These are phyloP conservation scores for Drosophila busckii DNA, from an alignment of 1,140 invertebrate species.

Conservation along the genomic window DNA sequence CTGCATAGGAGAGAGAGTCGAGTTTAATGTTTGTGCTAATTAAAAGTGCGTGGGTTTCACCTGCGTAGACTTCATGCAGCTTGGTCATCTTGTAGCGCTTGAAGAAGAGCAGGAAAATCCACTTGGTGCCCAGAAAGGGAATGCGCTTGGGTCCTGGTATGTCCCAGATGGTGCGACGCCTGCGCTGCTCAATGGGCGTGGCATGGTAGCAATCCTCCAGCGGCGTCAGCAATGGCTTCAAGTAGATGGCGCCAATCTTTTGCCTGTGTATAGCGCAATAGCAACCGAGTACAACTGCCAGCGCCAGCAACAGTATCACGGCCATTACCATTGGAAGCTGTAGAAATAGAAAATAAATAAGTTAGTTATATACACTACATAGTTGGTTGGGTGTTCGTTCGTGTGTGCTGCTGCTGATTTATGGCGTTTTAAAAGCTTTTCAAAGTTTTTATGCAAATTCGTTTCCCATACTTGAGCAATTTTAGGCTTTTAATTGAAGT, in stretches of 20 bases:
- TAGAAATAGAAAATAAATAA: neutral
- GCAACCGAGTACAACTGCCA: slow-evolving; percentile 67
- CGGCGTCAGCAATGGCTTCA: slow-evolving; percentile 54
- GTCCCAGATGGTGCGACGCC: slow-evolving; percentile 58
- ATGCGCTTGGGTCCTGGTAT: slow-evolving; percentile 88
- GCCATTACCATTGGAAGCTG: slow-evolving; percentile 73
- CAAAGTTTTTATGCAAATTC: slow-evolving; percentile 51
- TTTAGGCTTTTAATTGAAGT: slow-evolving; percentile 53
- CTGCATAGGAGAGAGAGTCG: slow-evolving; percentile 57
- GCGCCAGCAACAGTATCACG: slow-evolving; percentile 70
- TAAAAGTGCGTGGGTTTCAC: slow-evolving; percentile 78
- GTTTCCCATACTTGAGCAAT: slow-evolving; percentile 2
- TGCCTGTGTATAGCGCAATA: slow-evolving; percentile 66
- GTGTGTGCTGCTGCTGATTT: too few relatives aligned
- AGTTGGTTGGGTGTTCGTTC: slow-evolving; percentile 24
- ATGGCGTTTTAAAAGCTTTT: slow-evolving; percentile 24
- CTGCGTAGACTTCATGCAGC: slow-evolving; percentile 89
- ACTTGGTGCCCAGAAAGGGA: slow-evolving; percentile 89
- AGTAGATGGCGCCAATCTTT: slow-evolving; percentile 52
- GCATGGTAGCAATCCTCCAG: slow-evolving; percentile 68
- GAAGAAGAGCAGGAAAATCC: slow-evolving; percentile 84
- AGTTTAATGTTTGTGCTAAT: slow-evolving; percentile 3
- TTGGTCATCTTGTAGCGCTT: slow-evolving; percentile 86
- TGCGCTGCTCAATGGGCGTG: slow-evolving; percentile 39
- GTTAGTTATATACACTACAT: neutral